These are phyloP conservation scores for Hyperopisus bebe DNA, from an alignment of 2,113 vertebrate genomes.

Conservation along the genomic window DNA sequence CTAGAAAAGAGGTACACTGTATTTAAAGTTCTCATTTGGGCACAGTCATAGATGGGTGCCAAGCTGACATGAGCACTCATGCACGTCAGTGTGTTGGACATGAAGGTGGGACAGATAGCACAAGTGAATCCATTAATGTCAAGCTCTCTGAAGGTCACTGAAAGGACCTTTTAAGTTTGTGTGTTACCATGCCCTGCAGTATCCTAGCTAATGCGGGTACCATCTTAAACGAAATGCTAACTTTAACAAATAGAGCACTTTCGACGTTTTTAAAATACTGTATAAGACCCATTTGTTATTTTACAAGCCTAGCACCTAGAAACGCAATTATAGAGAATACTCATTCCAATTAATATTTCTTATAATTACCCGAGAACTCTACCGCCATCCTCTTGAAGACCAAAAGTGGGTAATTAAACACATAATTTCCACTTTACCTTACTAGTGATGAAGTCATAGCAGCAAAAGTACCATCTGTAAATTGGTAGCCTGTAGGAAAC, in stretches of 20 bases:
- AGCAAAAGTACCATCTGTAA: background rate
- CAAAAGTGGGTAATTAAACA: background rate
- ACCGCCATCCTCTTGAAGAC: background rate
- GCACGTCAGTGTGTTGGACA: background rate
- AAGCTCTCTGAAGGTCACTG: background rate
- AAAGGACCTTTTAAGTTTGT: background rate
- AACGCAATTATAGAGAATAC: background rate
- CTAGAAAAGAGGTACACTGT: background rate
- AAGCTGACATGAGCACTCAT: background rate
- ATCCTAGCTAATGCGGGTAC: background rate
- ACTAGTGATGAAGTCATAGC: background rate
- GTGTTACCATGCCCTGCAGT: background rate
- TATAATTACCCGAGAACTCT: background rate
- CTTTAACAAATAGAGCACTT: background rate
- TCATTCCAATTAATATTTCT: background rate
- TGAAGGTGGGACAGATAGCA: background rate
- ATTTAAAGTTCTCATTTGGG: background rate
- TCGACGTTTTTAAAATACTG: background rate
- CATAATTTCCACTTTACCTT: background rate
- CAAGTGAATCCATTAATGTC: background rate
- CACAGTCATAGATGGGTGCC: background rate
- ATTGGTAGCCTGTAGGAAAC: background rate
- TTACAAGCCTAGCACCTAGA: background rate
- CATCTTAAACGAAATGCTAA: background rate
- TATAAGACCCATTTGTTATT: background rate